Percentiles rank a stretch among this genome's conserved stretches.
Conservation (phyloP, 2,113 vertebrate genomes). For the Syngnathus typhle region DNA sequence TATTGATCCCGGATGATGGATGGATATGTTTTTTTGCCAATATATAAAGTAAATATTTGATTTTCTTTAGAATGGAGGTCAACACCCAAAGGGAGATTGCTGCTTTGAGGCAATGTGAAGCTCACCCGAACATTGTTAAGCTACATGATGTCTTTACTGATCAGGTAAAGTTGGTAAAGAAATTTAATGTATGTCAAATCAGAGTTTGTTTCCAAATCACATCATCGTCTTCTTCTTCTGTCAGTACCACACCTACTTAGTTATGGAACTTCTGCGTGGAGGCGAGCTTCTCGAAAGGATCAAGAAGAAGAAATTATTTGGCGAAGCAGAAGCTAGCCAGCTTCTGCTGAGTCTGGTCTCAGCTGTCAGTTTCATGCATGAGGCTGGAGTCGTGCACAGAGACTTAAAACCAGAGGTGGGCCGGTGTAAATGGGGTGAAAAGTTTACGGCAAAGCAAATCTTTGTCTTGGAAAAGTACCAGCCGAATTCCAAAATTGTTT, state of each 20-base stretch:
- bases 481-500: neutral
- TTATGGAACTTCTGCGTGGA: slow-evolving; percentile 83
- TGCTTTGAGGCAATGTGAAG: slow-evolving; percentile 80
- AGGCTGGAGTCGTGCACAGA: slow-evolving; percentile 84
- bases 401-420: slow-evolving; percentile 89
- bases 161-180: slow-evolving; percentile 70
- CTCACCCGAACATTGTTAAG: slow-evolving; percentile 83
- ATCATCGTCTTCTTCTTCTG: neutral
- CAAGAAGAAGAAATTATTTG: slow-evolving; percentile 84
- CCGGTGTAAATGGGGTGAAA: neutral
- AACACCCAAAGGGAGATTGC: slow-evolving; percentile 85
- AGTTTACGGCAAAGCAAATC: neutral
- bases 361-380: slow-evolving; percentile 87
- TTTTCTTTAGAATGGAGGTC: slow-evolving; percentile 75
- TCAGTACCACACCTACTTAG: slow-evolving; percentile 85
- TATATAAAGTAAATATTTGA: slow-evolving; percentile 2
- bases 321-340: slow-evolving; percentile 85
- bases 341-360: slow-evolving; percentile 84
- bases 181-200: neutral
- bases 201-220: no score
- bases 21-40: neutral
- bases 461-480: no score
- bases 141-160: slow-evolving; percentile 82
- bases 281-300: slow-evolving; percentile 86
- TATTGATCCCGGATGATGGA: neutral